A percentile compares a stretch with the other conserved stretches of the same genome.
Conservation (phyloP, 2,113 vertebrate genomes). For the Pterophyllum scalare region DNA sequence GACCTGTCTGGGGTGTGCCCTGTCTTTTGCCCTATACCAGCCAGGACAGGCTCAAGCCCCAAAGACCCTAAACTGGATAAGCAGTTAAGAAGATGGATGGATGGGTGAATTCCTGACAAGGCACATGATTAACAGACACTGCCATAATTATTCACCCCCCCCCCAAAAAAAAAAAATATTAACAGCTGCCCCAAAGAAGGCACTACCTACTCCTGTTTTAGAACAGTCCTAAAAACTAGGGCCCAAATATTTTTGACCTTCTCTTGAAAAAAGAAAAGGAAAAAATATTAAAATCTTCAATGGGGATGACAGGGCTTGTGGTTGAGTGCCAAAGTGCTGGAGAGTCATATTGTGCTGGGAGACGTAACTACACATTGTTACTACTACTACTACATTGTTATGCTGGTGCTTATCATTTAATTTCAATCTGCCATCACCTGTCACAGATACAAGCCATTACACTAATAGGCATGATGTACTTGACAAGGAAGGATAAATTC, state of each 20-base stretch:
- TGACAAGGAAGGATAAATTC: background rate
- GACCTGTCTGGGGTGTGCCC: background rate
- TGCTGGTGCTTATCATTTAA: background rate
- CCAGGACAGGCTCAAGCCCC: background rate
- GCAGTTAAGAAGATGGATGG: background rate
- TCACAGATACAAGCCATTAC: background rate
- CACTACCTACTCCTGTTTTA: background rate
- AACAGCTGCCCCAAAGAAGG: background rate
- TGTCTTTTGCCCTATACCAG: background rate
- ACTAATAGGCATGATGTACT: background rate
- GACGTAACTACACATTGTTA: too few relatives aligned
- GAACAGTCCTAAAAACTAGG: background rate
- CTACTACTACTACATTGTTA: too few relatives aligned
- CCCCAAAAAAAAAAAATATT: too few relatives aligned
- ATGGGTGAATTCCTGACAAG: background rate
- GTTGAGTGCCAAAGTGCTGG: background rate
- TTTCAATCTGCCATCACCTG: background rate
- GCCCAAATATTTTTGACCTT: background rate
- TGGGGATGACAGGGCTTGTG: too few relatives aligned
- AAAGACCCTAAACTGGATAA: conserved; percentile 1
- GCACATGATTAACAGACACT: background rate
- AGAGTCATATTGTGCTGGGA: too few relatives aligned
- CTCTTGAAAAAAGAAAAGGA: too few relatives aligned
- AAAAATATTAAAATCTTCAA: background rate
- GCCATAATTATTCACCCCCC: background rate